Evolutionary conservation across 2,888 invertebrate species (phyloP).

Genomic region (Patella caerulea): DNA sequence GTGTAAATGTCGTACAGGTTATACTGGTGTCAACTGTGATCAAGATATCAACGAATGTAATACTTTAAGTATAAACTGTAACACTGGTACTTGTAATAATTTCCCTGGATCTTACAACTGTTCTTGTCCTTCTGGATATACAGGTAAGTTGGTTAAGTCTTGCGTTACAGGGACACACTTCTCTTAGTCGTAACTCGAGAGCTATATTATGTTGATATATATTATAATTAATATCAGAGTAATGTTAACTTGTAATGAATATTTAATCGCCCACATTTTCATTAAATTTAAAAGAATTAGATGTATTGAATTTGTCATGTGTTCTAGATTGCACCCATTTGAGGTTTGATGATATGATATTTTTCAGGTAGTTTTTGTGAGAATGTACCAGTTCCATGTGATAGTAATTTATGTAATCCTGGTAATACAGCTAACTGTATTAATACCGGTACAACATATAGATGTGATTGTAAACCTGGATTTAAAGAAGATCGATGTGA

Average conservation of each 20-base stretch:
- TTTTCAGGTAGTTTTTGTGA: background rate
- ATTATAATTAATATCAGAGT: too few relatives aligned
- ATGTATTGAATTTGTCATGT: too few relatives aligned
- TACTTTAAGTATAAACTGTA: constrained; percentile 20
- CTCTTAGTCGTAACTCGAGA: too few relatives aligned
- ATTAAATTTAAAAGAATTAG: too few relatives aligned
- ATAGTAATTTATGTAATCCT: constrained; percentile 10
- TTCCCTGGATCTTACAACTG: constrained; percentile 27
- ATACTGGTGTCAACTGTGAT: constrained; percentile 35
- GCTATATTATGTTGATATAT: too few relatives aligned
- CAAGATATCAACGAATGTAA: constrained; percentile 32
- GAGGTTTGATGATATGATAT: too few relatives aligned
- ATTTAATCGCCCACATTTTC: too few relatives aligned
- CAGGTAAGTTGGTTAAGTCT: constrained; percentile 21
- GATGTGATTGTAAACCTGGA: constrained; percentile 16
- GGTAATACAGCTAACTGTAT: constrained; percentile 16
- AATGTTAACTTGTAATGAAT: too few relatives aligned
- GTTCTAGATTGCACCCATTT: too few relatives aligned
- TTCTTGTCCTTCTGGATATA: constrained; percentile 30
- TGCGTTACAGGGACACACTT: too few relatives aligned
- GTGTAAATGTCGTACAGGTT: constrained; percentile 30
- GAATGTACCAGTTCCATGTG: constrained; percentile 8
- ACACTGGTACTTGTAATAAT: constrained; percentile 36
- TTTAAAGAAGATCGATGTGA: background rate
- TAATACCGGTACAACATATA: constrained; percentile 14